Evolutionary conservation across 2,888 invertebrate genomes (phyloP).

Genomic region (Epsilonema sp.): DNA sequence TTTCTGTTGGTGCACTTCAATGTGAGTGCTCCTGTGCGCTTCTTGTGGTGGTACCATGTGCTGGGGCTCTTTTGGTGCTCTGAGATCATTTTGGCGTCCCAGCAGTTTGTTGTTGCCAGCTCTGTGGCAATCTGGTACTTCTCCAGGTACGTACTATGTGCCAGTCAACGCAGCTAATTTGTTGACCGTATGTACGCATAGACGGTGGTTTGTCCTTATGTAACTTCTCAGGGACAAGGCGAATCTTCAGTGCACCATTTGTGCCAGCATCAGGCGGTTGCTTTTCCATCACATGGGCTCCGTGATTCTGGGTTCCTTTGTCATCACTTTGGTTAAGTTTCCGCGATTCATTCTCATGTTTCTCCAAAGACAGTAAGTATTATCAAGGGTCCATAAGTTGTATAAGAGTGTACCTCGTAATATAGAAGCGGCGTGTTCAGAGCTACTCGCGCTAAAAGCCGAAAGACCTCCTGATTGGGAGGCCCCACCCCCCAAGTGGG

Average conservation of each 20-base stretch:
- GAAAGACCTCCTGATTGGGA: too few relatives aligned
- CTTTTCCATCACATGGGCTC: slow-evolving; percentile 32
- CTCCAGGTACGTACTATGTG: slow-evolving; percentile 40
- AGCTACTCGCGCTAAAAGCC: too few relatives aligned
- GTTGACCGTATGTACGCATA: neutral
- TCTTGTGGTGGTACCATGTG: slow-evolving; percentile 83
- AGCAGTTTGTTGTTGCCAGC: slow-evolving; percentile 78
- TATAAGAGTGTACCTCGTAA: too few relatives aligned
- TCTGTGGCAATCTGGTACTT: slow-evolving; percentile 88
- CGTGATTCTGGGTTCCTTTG: slow-evolving; percentile 32
- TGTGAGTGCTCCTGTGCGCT: slow-evolving; percentile 41
- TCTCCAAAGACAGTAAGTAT: slow-evolving; percentile 33
- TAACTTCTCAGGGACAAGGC: slow-evolving; percentile 22
- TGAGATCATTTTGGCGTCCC: slow-evolving; percentile 80
- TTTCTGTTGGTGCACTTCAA: neutral
- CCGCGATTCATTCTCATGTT: slow-evolving; percentile 33
- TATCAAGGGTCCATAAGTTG: too few relatives aligned
- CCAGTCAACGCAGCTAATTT: too few relatives aligned
- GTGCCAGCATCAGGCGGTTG: slow-evolving; percentile 22
- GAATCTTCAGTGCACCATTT: slow-evolving; percentile 20
- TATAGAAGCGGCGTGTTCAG: too few relatives aligned
- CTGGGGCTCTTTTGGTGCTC: slow-evolving; percentile 74
- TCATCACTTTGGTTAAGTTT: slow-evolving; percentile 32
- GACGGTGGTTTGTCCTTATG: neutral
- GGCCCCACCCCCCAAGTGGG: too few relatives aligned